Conservation (phyloP, 1,140 invertebrate genomes). For the Drosophila insularis region DNA sequence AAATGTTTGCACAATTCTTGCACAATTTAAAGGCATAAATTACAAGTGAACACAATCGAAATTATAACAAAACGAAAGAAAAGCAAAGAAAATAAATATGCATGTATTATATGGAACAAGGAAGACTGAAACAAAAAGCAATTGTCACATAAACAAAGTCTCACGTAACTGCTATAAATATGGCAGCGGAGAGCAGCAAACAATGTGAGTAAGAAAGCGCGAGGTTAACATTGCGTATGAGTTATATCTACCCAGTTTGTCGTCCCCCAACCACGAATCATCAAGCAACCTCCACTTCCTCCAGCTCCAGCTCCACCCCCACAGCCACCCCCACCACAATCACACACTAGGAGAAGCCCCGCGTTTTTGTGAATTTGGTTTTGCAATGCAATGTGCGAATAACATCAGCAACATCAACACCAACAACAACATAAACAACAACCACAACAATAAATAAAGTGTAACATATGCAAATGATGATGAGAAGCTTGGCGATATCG, state of each 20-base stretch:
- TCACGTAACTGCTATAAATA: slow-evolving; percentile 79
- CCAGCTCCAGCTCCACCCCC: background rate
- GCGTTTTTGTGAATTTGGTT: slow-evolving; percentile 25
- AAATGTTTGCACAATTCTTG: slow-evolving; percentile 73
- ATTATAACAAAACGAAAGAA: slow-evolving; percentile 50
- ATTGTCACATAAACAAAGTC: slow-evolving; percentile 79
- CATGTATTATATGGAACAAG: slow-evolving; percentile 52
- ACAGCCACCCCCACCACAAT: background rate
- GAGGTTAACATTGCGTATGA: slow-evolving; percentile 78
- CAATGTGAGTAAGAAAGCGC: slow-evolving; percentile 50
- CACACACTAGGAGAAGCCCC: background rate
- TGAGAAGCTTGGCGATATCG: slow-evolving; percentile 66
- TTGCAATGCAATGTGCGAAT: slow-evolving; percentile 69
- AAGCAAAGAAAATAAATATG: slow-evolving; percentile 43
- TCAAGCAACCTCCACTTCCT: too few species aligned
- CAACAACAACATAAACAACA: slow-evolving; percentile 29
- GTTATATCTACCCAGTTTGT: slow-evolving; percentile 54
- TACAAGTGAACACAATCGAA: slow-evolving; percentile 54
- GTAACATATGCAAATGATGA: slow-evolving; percentile 81
- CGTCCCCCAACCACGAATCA: background rate
- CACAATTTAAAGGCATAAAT: slow-evolving; percentile 75
- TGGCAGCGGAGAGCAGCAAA: slow-evolving; percentile 33
- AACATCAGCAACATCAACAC: slow-evolving; percentile 25
- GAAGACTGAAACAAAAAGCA: slow-evolving; percentile 71
- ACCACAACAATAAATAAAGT: slow-evolving; percentile 75